Evolutionary conservation across 1,140 invertebrate species (phyloP).

Genomic region (Phortica variegata): DNA sequence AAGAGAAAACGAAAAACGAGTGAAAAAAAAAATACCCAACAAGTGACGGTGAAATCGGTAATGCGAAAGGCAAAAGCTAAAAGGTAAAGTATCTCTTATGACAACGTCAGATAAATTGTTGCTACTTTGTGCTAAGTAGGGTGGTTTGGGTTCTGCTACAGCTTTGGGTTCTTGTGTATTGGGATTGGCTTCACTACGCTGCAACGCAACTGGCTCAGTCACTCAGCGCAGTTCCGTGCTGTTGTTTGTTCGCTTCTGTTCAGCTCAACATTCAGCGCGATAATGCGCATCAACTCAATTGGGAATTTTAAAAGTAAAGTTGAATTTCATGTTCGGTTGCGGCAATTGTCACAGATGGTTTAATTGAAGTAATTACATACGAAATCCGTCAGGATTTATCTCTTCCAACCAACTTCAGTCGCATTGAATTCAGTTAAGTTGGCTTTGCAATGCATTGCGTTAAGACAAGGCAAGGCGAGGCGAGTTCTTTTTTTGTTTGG

Average conservation of each 20-base stretch:
- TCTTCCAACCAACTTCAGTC: no score
- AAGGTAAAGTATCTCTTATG: conserved; percentile 16
- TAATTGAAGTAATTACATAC: conserved; percentile 57
- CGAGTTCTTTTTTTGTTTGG: conserved; percentile 1
- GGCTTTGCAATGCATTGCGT: neutral
- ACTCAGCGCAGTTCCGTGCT: conserved; percentile 8
- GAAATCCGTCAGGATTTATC: conserved; percentile 55
- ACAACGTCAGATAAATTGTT: neutral
- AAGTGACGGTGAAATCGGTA: neutral
- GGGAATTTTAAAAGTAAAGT: conserved; percentile 56
- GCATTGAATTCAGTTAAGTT: no score
- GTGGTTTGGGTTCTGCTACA: no score
- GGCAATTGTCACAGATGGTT: conserved; percentile 58
- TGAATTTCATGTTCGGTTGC: conserved; percentile 55
- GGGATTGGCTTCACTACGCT: neutral
- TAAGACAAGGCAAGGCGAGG: neutral
- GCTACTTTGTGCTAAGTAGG: no score
- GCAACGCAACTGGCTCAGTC: conserved; percentile 6
- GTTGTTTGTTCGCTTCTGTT: no score
- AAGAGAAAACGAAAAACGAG: conserved; percentile 16
- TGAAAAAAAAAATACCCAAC: conserved; percentile 1
- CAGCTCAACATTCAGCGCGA: conserved; percentile 14
- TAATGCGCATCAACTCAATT: conserved; percentile 55
- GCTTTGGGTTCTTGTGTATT: conserved; percentile 20
- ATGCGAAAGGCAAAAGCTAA: conserved; percentile 1